A percentile compares a stretch with the other conserved stretches of the same genome.
Evolutionary conservation across 1,140 invertebrate genomes (phyloP).

Genomic region (Polypedilum pembai): DNA sequence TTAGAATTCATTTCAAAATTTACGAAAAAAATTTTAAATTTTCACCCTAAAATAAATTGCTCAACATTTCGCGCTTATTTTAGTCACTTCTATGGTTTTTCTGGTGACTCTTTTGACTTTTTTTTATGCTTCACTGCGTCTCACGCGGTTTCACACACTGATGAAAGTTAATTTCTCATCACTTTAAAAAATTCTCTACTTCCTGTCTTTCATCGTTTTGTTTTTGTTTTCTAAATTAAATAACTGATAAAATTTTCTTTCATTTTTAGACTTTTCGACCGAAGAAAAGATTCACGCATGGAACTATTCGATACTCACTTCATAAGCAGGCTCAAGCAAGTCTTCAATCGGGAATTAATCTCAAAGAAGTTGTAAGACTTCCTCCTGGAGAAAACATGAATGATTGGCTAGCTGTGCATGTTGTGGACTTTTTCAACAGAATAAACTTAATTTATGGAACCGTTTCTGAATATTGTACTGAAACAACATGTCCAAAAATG

Average conservation of each 20-base stretch:
- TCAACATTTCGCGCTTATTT: too few relatives aligned
- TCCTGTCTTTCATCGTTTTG: too few relatives aligned
- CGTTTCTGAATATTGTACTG: conserved; percentile 80
- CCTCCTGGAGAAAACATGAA: conserved; percentile 81
- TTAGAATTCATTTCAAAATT: too few relatives aligned
- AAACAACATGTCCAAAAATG: conserved; percentile 84
- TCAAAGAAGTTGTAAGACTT: conserved; percentile 74
- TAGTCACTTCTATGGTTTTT: too few relatives aligned
- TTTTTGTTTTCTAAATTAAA: background rate
- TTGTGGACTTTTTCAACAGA: conserved; percentile 94
- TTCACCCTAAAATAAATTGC: too few relatives aligned
- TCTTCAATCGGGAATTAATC: conserved; percentile 87
- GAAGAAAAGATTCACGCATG: conserved; percentile 84
- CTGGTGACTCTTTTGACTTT: too few relatives aligned
- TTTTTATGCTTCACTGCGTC: too few relatives aligned
- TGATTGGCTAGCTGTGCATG: conserved; percentile 94
- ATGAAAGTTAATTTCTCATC: too few relatives aligned
- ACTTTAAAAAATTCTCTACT: too few relatives aligned
- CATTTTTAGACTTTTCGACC: conserved; percentile 72
- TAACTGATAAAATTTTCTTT: background rate
- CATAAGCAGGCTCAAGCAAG: conserved; percentile 93
- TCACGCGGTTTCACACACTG: too few relatives aligned
- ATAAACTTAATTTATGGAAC: conserved; percentile 92
- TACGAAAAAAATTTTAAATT: too few relatives aligned
- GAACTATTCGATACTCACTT: conserved; percentile 83